Conservation (phyloP, 2,797 vertebrate genomes). For the Tympanoctomys barrerae region DNA sequence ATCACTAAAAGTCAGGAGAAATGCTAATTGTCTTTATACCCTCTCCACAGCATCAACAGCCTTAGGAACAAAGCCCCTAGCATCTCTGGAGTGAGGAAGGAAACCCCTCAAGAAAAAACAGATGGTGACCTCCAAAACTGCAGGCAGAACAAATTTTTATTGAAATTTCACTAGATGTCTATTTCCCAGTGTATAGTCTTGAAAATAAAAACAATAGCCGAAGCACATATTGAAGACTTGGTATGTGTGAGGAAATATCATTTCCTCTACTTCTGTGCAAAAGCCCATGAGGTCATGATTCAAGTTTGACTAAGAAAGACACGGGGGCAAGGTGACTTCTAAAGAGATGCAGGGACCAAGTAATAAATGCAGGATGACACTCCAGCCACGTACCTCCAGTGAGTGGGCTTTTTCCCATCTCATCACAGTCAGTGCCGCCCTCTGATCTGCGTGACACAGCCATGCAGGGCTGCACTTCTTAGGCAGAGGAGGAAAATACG, state of each 20-base stretch:
- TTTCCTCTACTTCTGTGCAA: constrained; percentile 18
- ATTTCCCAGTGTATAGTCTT: not conserved
- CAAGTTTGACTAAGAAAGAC: not conserved
- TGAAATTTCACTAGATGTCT: not conserved
- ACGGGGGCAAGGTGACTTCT: not conserved
- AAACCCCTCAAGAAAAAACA: not conserved
- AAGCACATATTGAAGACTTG: not conserved
- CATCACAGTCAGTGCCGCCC: not conserved
- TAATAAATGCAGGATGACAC: not conserved
- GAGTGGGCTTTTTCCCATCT: not conserved
- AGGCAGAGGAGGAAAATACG: not conserved
- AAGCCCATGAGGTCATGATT: not conserved
- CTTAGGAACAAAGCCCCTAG: not conserved
- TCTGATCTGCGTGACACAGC: not conserved
- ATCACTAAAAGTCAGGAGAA: not conserved
- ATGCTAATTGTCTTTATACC: not conserved
- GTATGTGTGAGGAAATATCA: not conserved
- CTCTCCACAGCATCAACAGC: not conserved
- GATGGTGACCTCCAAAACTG: not conserved
- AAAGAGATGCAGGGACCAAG: not conserved
- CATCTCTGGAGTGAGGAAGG: not conserved
- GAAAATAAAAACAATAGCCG: constrained; percentile 32
- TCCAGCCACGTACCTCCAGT: too few species aligned
- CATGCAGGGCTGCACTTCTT: not conserved
- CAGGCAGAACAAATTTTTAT: not conserved